phyloP scores from a whole-genome alignment of 2,888 invertebrate genomes.

The Tenthredo livida region DNA sequence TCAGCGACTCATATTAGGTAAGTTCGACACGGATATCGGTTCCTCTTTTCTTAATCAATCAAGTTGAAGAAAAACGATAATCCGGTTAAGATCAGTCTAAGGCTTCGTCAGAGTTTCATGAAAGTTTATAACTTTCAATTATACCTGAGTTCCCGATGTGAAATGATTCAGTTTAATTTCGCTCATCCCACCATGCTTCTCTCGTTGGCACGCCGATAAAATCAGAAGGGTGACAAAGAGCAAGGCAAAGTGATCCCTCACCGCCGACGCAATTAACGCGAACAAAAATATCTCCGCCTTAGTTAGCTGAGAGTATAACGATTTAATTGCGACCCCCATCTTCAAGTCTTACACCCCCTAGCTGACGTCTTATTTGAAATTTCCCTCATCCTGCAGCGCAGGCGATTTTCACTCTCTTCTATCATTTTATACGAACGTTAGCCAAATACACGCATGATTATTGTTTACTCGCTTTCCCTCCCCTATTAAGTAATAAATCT shows the following conservation, averaged over 20 bases:
- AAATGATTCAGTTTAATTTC: slow-evolving; percentile 36
- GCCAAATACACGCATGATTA: slow-evolving; percentile 14
- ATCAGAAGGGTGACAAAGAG: slow-evolving; percentile 5
- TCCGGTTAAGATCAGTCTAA: slow-evolving; percentile 12
- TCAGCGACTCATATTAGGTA: neutral
- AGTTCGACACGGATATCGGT: neutral
- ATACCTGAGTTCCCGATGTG: neutral
- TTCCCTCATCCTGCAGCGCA: neutral
- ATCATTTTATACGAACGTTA: neutral
- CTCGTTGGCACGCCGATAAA: slow-evolving; percentile 9
- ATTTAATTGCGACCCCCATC: slow-evolving; percentile 17
- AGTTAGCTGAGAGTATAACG: slow-evolving; percentile 13
- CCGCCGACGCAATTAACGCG: slow-evolving; percentile 17
- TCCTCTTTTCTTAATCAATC: neutral
- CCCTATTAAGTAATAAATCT: slow-evolving; percentile 38
- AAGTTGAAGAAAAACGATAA: neutral
- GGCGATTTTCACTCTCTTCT: neutral
- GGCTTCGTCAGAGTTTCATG: neutral
- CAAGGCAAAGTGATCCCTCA: slow-evolving; percentile 21
- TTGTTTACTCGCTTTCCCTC: slow-evolving; percentile 9
- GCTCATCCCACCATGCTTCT: neutral
- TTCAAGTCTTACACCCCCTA: neutral
- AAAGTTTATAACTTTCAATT: slow-evolving; percentile 31
- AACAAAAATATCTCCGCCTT: neutral
- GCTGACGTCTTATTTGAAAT: neutral